Percentiles rank a stretch among this genome's conserved stretches.
Conservation (phyloP, 2,113 vertebrate species). For the Myodes glareolus region DNA sequence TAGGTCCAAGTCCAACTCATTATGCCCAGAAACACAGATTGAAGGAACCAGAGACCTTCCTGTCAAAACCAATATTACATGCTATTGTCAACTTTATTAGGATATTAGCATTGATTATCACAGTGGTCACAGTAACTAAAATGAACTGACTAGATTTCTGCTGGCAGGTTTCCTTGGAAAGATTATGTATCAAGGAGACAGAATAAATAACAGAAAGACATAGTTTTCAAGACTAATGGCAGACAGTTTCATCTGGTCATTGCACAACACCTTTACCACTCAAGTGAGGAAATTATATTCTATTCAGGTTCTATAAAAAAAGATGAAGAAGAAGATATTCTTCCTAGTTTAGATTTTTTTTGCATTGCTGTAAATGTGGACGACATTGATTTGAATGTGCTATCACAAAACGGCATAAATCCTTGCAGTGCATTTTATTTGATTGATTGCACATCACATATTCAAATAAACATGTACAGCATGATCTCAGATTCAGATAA, state of each 20-base stretch:
- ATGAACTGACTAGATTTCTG: neutral
- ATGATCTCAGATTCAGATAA: slow-evolving; percentile 74
- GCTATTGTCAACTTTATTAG: neutral
- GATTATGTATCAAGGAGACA: neutral
- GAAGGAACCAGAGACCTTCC: neutral
- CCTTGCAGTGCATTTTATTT: slow-evolving; percentile 61
- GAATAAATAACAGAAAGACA: neutral
- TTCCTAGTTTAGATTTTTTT: slow-evolving; percentile 44
- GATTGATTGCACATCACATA: slow-evolving; percentile 72
- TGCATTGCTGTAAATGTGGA: slow-evolving; percentile 25
- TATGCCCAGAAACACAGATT: neutral
- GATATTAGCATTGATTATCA: neutral
- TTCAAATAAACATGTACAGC: slow-evolving; percentile 62
- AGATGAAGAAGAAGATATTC: neutral
- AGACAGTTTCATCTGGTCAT: neutral
- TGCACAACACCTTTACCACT: neutral
- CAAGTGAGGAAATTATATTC: slow-evolving; percentile 2
- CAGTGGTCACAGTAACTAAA: neutral
- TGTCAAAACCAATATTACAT: neutral
- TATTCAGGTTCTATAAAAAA: neutral
- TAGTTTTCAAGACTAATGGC: neutral
- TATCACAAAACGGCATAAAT: slow-evolving; percentile 59
- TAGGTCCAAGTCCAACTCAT: neutral
- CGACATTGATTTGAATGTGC: slow-evolving; percentile 69
- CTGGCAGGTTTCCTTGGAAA: neutral